Base-by-base conservation (phyloP, 2,797 vertebrate genomes). In the Hippoglossus hippoglossus region DNA sequence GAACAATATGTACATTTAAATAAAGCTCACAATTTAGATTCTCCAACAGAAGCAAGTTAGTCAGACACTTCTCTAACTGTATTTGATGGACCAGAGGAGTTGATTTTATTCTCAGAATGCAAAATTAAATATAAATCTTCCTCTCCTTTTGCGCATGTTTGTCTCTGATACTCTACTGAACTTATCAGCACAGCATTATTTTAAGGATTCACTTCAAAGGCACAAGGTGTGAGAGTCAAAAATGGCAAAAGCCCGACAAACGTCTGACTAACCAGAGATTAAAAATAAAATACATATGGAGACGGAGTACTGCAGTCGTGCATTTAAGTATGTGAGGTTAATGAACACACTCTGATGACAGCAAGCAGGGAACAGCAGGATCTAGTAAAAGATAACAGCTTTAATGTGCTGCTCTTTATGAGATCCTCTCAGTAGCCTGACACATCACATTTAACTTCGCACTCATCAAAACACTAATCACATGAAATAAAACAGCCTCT, bases 391-490 rank as follows among this genome's bases (percentile, higher is more conserved):
- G 34, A 56, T 21, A 52, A 71, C 55, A 54, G 7, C 50, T 26
- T 58, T 61, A 59, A 57, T 61, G 44, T 47, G 13, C 1, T 44
- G 46, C 58, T 64, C 63, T 57, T 52, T 44, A 56, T 34, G 60
- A 54, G 60, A 76, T 62, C 55, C 58, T 49, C 58, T 68, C 24
- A 51, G 54, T 50, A 56, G 51, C 22, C 55, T 59, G 54, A 66
- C 24, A 62, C 63, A 84, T 77, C 67, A 57, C 25, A 49, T 67
- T 80, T 60, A 52, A 68, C 69, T 54, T 74, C 41, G 63, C 51
- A 60, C 51, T 67, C 71, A 70, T 83, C 67, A 81, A 63, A 81
- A 60, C 46, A 61, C 67, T 84, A 78, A 88, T 82, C 82, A 73
- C 51, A 63, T 79, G 25, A 82, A 71, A 71, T 71, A 72, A 77